phyloP scores from a whole-genome alignment of 2,113 vertebrate species.

The Rhinolophus ferrumequinum region DNA sequence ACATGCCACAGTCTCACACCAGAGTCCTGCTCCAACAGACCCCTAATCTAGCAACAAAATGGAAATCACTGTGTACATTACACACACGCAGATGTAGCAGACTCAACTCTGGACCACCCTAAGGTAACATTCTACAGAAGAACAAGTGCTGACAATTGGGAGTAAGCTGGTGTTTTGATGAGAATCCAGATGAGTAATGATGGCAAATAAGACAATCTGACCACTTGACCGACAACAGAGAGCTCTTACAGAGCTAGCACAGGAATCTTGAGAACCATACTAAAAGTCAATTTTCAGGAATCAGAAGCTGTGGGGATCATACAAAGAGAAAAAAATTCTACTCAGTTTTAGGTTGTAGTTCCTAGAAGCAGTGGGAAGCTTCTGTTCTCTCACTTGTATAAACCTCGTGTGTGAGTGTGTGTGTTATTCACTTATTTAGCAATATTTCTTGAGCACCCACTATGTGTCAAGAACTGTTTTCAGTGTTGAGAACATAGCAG shows the following conservation, averaged over 20 bases:
- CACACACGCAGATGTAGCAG: not conserved
- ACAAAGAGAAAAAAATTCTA: not conserved
- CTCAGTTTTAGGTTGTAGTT: conserved; percentile 2
- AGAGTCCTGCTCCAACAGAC: not conserved
- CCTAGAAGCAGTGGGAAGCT: not conserved
- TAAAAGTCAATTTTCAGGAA: not conserved
- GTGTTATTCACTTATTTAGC: not conserved
- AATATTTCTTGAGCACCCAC: conserved; percentile 16
- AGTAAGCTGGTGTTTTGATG: not conserved
- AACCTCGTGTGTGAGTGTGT: not conserved
- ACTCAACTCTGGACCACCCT: not conserved
- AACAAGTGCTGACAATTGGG: not conserved
- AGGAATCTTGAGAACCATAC: not conserved
- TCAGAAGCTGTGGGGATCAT: not conserved
- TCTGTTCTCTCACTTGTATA: not conserved
- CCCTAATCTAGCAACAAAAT: not conserved
- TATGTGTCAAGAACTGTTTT: not conserved
- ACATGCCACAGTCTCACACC: not conserved
- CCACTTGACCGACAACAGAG: not conserved
- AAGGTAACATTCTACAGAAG: not conserved
- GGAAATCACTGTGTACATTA: not conserved
- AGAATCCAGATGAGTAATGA: not conserved
- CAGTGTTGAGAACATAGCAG: not conserved
- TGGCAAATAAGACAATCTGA: not conserved
- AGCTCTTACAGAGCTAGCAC: not conserved